Conservation (phyloP, 64 coral and sea anemone species). For the Anthopleura sola region DNA sequence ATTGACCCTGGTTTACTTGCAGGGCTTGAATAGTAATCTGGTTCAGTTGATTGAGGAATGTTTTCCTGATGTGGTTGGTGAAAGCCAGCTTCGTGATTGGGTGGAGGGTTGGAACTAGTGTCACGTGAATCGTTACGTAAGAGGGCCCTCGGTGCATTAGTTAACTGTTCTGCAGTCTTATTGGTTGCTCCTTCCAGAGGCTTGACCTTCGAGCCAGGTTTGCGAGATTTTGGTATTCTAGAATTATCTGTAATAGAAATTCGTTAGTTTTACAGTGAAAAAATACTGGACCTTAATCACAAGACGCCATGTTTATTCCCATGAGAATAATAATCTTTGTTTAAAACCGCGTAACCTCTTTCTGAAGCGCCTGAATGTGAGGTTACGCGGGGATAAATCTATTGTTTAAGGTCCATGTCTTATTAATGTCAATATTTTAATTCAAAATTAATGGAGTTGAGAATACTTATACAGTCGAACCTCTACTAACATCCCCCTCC, state of each 20-base stretch:
- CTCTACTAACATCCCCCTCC: no score
- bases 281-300: not conserved
- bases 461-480: no score
- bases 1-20: not conserved
- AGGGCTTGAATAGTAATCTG: not conserved
- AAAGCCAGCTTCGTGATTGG: not conserved
- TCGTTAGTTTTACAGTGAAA: not conserved
- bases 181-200: not conserved
- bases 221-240: not conserved
- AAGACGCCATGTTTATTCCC: not conserved
- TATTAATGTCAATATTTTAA: no score
- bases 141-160: not conserved
- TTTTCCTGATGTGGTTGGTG: no score
- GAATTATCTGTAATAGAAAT: not conserved
- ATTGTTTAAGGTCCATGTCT: no score
- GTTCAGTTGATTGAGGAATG: not conserved
- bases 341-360: not conserved
- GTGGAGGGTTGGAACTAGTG: not conserved
- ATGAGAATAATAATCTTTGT: no score
- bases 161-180: not conserved
- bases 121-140: not conserved
- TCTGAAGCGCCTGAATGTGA: not conserved
- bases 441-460: no score
- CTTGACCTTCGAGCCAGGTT: not conserved
- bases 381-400: not conserved